Base-by-base conservation (phyloP, 2,888 invertebrate species). In the Drosophila cognata region DNA sequence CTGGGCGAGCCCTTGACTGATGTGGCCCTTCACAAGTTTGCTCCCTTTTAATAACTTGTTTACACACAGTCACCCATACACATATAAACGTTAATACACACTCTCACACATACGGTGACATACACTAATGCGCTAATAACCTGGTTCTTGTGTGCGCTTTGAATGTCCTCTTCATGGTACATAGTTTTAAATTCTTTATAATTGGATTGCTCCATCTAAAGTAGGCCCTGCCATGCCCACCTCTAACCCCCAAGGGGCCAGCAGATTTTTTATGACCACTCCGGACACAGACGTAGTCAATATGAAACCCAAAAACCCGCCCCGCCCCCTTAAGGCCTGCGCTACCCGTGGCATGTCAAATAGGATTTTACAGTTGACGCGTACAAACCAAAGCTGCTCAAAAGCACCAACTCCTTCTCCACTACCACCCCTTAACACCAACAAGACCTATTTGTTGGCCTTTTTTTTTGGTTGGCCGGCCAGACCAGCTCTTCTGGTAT, bases 311-410 rank as follows among this genome's bases (percentile, higher is more conserved):
- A 61, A 59, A 64, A 61, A 31, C 21, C 29, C 28, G 21, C 11
- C 28, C n/a, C 51, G 29, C 43, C 8, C 46, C 28, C 33, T 11
- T 13, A 8, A n/a, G 28, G 48, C 57, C 31, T n/a, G 25, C 50
- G 56, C 52, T 72, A 46, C 33, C 53, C 66, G 63, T 72, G 74
- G 88, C 88, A 81, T 81, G 81, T 89, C 88, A 86, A 89, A 83
- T 88, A 86, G 89, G 87, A 87, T 87, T 87, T 88, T 81, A 80
- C 88, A 87, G 88, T 87, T 89, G 88, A 89, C 87, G 88, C 90
- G 86, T 82, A 82, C 89, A 85, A 79, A 82, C 82, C 89, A 80
- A 83, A 89, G 78, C 82, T 73, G 72, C 68, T 57, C 57, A 57
- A 57, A 43, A 41, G 10, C 57, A 43, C 43, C 57, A 41, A 41